Evolutionary conservation across 1,140 invertebrate species (phyloP).

Genomic region (Cecropterus lyciades): DNA sequence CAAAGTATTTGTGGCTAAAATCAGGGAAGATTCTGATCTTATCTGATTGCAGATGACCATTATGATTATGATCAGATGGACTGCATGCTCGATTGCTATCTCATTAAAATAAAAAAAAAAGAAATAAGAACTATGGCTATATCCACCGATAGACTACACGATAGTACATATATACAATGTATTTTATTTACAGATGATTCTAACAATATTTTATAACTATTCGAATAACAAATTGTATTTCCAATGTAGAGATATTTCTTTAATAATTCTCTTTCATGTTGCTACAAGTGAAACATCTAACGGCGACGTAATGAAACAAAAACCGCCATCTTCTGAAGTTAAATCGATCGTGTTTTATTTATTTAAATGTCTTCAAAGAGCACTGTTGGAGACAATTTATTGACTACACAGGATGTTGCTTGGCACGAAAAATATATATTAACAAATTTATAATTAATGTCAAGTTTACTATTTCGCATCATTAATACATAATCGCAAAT

Average conservation of each 20-base stretch:
- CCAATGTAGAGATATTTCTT: constrained; percentile 5
- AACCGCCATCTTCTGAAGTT: constrained; percentile 40
- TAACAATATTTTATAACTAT: no score
- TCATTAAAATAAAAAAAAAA: no score
- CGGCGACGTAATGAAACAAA: constrained; percentile 29
- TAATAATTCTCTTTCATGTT: constrained; percentile 26
- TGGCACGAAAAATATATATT: neutral
- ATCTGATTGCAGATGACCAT: no score
- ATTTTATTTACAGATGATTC: no score
- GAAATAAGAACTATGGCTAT: no score
- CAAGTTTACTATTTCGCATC: neutral
- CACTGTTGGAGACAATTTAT: constrained; percentile 29
- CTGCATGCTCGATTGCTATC: no score
- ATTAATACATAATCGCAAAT: no score
- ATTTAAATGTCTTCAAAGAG: constrained; percentile 42
- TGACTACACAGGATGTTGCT: constrained; percentile 14
- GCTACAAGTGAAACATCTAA: constrained; percentile 11
- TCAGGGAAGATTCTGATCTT: no score
- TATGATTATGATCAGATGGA: no score
- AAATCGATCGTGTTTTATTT: constrained; percentile 44
- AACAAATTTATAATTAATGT: neutral
- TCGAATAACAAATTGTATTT: neutral
- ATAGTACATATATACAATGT: no score
- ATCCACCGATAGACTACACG: no score
- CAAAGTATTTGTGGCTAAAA: no score